These are phyloP conservation scores for Rynchops niger DNA, from an alignment of 2,113 vertebrate genomes.

Conservation along the genomic window DNA sequence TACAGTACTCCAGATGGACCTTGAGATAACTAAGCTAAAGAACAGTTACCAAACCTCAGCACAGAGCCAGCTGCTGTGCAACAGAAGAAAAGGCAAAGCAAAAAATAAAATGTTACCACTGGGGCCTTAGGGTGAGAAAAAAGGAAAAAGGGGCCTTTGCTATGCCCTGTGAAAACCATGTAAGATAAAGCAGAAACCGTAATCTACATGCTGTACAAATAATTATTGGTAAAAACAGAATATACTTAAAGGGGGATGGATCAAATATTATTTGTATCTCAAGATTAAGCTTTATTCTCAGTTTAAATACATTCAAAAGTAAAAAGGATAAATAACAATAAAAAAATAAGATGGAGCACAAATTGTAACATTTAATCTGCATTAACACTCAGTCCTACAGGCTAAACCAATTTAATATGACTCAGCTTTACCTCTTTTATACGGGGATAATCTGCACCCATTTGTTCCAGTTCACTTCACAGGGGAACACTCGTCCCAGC, in stretches of 20 bases:
- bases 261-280: not conserved
- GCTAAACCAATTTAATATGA: not conserved
- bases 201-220: not conserved
- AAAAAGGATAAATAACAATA: slow-evolving; percentile 43
- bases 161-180: accelerated
- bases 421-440: not conserved
- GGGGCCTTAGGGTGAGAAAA: not conserved
- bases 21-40: not conserved
- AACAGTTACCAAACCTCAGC: accelerated
- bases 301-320: slow-evolving; percentile 1
- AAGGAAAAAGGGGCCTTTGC: accelerated
- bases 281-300: not conserved
- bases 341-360: not conserved
- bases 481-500: slow-evolving; percentile 85
- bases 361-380: not conserved
- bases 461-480: slow-evolving; percentile 87
- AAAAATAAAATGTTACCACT: accelerated
- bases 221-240: not conserved
- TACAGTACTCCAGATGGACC: not conserved
- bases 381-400: too few relatives aligned
- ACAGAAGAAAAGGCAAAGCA: not conserved
- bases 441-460: slow-evolving; percentile 68
- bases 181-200: not conserved
- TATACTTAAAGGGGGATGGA: not conserved
- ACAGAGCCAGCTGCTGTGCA: not conserved